Evolutionary conservation across 2,113 vertebrate genomes (phyloP).

Genomic region (Zosterops japonicus): DNA sequence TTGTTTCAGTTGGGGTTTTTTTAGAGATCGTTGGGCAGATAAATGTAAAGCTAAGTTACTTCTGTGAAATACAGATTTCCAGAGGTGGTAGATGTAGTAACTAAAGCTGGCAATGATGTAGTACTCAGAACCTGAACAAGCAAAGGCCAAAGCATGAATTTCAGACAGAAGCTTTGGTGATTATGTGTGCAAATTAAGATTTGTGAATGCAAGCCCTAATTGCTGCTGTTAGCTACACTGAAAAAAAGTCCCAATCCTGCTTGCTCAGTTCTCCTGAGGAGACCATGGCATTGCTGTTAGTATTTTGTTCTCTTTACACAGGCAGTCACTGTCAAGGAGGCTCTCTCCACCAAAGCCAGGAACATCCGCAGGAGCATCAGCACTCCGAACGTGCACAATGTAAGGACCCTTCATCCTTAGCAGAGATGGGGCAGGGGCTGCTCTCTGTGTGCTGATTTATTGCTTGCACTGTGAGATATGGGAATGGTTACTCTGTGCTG

Average conservation of each 20-base stretch:
- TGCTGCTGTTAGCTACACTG: not conserved
- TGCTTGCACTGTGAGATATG: accelerated
- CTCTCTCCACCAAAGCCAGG: slow-evolving; percentile 84
- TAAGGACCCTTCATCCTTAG: slow-evolving; percentile 65
- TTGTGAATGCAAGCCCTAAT: not conserved
- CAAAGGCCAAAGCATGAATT: not conserved
- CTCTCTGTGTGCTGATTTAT: not conserved
- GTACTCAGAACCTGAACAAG: not conserved
- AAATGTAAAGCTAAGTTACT: not conserved
- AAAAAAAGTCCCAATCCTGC: not conserved
- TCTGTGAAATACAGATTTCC: not conserved
- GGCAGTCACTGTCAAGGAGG: slow-evolving; percentile 95
- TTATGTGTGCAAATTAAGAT: not conserved
- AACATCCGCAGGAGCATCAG: slow-evolving; percentile 93
- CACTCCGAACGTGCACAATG: slow-evolving; percentile 91
- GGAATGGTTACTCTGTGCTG: not conserved
- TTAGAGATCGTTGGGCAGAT: accelerated
- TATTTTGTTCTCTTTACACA: slow-evolving; percentile 19
- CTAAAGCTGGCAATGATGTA: not conserved
- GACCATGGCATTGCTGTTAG: not conserved
- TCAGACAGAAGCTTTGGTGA: not conserved
- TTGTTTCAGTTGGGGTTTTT: not conserved
- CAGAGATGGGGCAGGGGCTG: not conserved
- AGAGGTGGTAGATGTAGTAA: not conserved
- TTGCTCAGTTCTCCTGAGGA: not conserved